A percentile compares a stretch with the other conserved stretches of the same genome.
These are phyloP conservation scores for Brachionus paranguensis DNA, from an alignment of 1,140 invertebrate species.

Conservation along the genomic window DNA sequence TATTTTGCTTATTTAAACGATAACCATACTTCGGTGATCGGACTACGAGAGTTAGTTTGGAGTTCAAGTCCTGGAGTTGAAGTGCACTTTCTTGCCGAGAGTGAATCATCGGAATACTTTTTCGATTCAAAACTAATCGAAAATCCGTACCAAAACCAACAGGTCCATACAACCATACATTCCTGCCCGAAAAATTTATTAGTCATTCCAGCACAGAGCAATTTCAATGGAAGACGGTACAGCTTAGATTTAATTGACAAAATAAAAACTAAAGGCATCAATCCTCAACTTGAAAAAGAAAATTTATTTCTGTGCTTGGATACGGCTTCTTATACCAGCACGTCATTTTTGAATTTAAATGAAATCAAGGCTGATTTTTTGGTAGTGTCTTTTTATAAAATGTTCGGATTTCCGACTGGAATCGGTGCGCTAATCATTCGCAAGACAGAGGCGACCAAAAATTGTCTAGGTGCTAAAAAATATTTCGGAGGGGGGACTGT, in stretches of 20 bases:
- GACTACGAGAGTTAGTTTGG: constrained; percentile 67
- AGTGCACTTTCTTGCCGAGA: neutral
- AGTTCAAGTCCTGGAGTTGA: neutral
- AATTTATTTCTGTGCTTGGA: constrained; percentile 77
- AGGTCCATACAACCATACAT: neutral
- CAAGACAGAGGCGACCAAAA: neutral
- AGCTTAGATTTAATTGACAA: constrained; percentile 67
- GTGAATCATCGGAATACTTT: neutral
- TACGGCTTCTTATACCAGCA: constrained; percentile 74
- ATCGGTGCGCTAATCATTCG: constrained; percentile 48
- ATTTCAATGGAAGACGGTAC: constrained; percentile 86
- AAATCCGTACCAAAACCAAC: neutral
- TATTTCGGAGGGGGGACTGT: constrained; percentile 91
- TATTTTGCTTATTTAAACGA: constrained; percentile 72
- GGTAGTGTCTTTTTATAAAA: constrained; percentile 89
- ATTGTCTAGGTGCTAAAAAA: constrained; percentile 49
- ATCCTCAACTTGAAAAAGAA: constrained; percentile 31
- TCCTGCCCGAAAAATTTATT: constrained; percentile 63
- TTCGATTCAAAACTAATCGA: neutral
- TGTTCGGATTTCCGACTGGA: constrained; percentile 91
- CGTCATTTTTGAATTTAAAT: constrained; percentile 70
- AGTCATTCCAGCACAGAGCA: constrained; percentile 83
- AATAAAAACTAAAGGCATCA: constrained; percentile 63
- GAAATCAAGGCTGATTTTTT: constrained; percentile 76
- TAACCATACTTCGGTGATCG: constrained; percentile 89